A percentile compares a stretch with the other conserved stretches of the same genome.
These are phyloP conservation scores for Holothuria glaberrima DNA, from an alignment of 35 echinoderm and acorn worm genomes.

Conservation along the genomic window DNA sequence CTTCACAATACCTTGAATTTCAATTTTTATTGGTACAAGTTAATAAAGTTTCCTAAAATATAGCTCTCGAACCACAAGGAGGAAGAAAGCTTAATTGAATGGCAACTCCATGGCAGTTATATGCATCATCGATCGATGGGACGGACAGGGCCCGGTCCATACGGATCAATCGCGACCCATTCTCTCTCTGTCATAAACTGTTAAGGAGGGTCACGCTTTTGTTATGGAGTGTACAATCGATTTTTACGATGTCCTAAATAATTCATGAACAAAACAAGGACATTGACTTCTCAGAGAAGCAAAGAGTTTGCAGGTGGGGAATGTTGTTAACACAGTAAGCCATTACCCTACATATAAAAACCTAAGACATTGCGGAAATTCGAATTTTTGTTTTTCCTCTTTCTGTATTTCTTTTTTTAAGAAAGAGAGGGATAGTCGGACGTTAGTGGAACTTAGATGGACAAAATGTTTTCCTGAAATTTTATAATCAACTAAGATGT, in stretches of 20 bases:
- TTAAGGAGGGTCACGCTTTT: conserved; percentile 15
- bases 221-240: conserved; percentile 3
- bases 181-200: conserved; percentile 1
- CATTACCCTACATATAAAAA: too few species aligned
- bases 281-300: not conserved
- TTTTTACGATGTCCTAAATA: not conserved
- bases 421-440: too few species aligned
- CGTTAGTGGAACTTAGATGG: too few species aligned
- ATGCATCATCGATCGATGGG: conserved; percentile 18
- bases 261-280: not conserved
- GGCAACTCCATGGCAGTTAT: not conserved
- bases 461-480: too few species aligned
- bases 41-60: not conserved
- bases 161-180: not conserved
- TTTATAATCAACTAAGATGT: too few species aligned
- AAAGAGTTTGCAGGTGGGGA: too few species aligned
- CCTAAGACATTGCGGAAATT: too few species aligned
- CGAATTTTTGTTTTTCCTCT: too few species aligned
- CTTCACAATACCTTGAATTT: not conserved
- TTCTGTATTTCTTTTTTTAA: too few species aligned
- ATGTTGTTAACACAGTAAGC: too few species aligned
- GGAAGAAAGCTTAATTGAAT: not conserved
- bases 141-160: not conserved
- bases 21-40: not conserved
- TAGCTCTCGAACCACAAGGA: not conserved